A percentile compares a stretch with the other conserved stretches of the same genome.
Evolutionary conservation across 2,797 vertebrate species (phyloP).

Genomic region (Anguilla megastoma): DNA sequence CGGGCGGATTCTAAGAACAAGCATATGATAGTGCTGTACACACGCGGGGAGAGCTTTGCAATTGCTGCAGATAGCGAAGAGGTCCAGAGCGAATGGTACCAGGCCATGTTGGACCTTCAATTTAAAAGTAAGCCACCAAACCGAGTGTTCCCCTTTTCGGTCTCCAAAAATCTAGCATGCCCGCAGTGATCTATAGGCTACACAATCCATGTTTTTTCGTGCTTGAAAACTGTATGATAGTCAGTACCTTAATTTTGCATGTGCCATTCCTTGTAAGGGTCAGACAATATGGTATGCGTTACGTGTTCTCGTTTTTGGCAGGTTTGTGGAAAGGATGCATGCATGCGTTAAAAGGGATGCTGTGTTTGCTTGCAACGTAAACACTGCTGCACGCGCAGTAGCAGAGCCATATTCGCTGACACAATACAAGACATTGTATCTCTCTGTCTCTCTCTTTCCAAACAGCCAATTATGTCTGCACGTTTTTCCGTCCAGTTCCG

Average conservation of each 20-base stretch:
- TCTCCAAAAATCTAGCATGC: constrained; percentile 49
- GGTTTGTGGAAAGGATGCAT: constrained; percentile 9
- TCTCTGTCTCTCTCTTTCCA: not conserved
- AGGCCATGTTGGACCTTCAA: constrained; percentile 78
- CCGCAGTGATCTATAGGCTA: constrained; percentile 22
- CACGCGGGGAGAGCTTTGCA: constrained; percentile 79
- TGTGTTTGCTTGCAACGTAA: constrained; percentile 15
- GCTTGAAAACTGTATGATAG: not conserved
- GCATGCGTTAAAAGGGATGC: constrained; percentile 9
- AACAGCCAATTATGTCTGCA: not conserved
- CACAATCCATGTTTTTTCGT: constrained; percentile 18
- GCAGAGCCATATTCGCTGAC: constrained; percentile 24
- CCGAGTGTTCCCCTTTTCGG: constrained; percentile 37
- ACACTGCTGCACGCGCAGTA: constrained; percentile 22
- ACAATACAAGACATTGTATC: constrained; percentile 5
- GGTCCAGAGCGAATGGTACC: constrained; percentile 80
- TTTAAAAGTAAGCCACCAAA: constrained; percentile 71
- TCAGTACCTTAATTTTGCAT: constrained; percentile 1
- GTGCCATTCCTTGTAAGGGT: not conserved
- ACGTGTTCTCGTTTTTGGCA: constrained; percentile 28
- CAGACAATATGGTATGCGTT: constrained; percentile 13
- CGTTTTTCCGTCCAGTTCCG: not conserved
- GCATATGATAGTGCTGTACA: constrained; percentile 81
- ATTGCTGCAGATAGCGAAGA: constrained; percentile 79
- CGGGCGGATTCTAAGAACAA: constrained; percentile 78